Evolutionary conservation across 2,888 invertebrate species (phyloP).

Genomic region (Tipula lateralis): DNA sequence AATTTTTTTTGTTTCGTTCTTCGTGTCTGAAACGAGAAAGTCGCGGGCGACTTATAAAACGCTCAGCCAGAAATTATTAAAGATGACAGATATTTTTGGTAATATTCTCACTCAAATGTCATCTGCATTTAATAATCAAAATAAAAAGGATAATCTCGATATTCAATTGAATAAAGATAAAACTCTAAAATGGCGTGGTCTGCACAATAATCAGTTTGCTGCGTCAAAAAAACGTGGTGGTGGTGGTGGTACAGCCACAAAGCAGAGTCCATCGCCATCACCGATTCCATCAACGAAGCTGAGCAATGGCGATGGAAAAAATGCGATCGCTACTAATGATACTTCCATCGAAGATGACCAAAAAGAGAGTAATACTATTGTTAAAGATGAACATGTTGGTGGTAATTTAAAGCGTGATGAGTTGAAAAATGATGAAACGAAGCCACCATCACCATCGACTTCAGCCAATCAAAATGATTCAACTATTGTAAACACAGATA

Average conservation of each 20-base stretch:
- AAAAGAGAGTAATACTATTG: background rate
- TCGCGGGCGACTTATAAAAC: background rate
- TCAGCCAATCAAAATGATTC: background rate
- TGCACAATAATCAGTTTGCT: conserved; percentile 48
- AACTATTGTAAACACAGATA: background rate
- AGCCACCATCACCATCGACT: background rate
- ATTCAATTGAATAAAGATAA: conserved; percentile 47
- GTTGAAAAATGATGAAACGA: background rate
- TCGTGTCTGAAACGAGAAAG: background rate
- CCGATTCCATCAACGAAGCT: background rate
- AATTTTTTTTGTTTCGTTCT: background rate
- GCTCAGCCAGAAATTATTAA: background rate
- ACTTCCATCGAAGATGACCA: background rate
- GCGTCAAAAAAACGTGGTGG: conserved; percentile 47
- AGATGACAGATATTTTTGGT: conserved; percentile 45
- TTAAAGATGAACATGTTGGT: background rate
- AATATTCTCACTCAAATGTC: conserved; percentile 46
- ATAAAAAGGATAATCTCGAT: conserved; percentile 36
- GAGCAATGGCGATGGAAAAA: background rate
- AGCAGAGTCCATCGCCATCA: background rate
- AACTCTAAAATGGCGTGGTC: conserved; percentile 48
- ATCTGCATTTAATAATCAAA: conserved; percentile 42
- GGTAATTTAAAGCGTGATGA: background rate
- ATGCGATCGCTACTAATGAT: background rate
- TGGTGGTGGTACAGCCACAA: conserved; percentile 44